A percentile compares a stretch with the other conserved stretches of the same genome.
Evolutionary conservation across 2,888 invertebrate genomes (phyloP).

Genomic region (Zaprionus bogoriensis): DNA sequence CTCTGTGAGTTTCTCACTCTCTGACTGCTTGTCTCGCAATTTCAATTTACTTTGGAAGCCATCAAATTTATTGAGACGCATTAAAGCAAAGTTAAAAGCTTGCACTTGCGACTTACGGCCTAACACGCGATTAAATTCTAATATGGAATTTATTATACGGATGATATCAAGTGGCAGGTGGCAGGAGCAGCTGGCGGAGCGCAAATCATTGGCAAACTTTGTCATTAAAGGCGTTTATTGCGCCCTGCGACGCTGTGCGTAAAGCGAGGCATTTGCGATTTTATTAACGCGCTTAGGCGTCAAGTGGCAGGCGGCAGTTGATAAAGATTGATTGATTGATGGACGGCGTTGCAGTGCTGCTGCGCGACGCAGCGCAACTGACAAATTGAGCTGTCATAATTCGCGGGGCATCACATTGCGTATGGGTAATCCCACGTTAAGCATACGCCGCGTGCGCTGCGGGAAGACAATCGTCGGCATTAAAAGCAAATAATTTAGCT

Average conservation of each 20-base stretch:
- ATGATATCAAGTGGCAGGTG: constrained; percentile 38
- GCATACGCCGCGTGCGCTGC: constrained; percentile 22
- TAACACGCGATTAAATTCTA: constrained; percentile 72
- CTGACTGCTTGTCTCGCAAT: background rate
- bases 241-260: constrained; percentile 44
- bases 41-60: constrained; percentile 7
- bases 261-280: constrained; percentile 18
- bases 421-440: constrained; percentile 45
- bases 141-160: constrained; percentile 64
- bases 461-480: constrained; percentile 32
- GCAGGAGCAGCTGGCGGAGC: constrained; percentile 25
- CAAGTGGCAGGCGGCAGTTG: constrained; percentile 57
- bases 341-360: constrained; percentile 12
- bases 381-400: constrained; percentile 73
- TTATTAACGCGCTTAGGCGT: constrained; percentile 58
- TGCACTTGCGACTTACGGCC: constrained; percentile 48
- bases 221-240: constrained; percentile 72
- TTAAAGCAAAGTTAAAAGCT: constrained; percentile 36
- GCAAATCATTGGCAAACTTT: constrained; percentile 47
- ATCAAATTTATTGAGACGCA: constrained; percentile 56
- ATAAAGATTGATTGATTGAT: constrained; percentile 60
- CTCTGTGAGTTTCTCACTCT: too few species aligned
- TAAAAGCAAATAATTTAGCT: constrained; percentile 48
- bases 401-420: constrained; percentile 21
- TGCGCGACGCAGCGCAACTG: too few species aligned